These are phyloP conservation scores for Sclerodermus sp. DNA, from an alignment of 2,888 invertebrate species.

Conservation along the genomic window DNA sequence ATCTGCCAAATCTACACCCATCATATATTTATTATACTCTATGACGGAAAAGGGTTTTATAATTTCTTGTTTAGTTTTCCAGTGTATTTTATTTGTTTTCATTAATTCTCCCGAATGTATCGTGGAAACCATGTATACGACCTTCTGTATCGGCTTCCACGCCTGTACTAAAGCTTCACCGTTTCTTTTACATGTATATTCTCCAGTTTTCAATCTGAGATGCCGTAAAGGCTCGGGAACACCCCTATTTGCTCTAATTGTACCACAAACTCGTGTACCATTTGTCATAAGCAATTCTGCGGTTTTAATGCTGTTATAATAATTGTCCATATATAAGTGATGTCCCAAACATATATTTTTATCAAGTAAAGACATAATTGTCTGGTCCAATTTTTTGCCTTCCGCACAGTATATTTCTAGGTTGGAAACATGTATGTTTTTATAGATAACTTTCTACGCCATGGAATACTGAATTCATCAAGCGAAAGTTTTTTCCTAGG, in stretches of 20 bases:
- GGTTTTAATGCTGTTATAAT: constrained; percentile 10
- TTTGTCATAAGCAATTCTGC: constrained; percentile 10
- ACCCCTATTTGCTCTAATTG: constrained; percentile 11
- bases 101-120: background rate
- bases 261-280: constrained; percentile 9
- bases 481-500: constrained; percentile 11
- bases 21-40: constrained; percentile 11
- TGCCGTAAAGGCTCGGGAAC: constrained; percentile 9
- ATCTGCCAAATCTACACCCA: constrained; percentile 12
- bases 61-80: constrained; percentile 12
- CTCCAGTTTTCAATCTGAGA: constrained; percentile 7
- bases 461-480: constrained; percentile 13
- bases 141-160: constrained; percentile 10
- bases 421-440: constrained; percentile 12
- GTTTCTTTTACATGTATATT: constrained; percentile 9
- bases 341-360: background rate
- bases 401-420: constrained; percentile 8
- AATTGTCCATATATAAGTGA: constrained; percentile 4
- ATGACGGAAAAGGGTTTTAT: constrained; percentile 9
- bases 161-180: constrained; percentile 6
- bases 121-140: constrained; percentile 9
- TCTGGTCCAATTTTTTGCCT: constrained; percentile 11
- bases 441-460: constrained; percentile 7
- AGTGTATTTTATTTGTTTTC: constrained; percentile 11
- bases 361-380: constrained; percentile 4